Conservation (phyloP, 1,140 invertebrate species). For the Papilio helenus region DNA sequence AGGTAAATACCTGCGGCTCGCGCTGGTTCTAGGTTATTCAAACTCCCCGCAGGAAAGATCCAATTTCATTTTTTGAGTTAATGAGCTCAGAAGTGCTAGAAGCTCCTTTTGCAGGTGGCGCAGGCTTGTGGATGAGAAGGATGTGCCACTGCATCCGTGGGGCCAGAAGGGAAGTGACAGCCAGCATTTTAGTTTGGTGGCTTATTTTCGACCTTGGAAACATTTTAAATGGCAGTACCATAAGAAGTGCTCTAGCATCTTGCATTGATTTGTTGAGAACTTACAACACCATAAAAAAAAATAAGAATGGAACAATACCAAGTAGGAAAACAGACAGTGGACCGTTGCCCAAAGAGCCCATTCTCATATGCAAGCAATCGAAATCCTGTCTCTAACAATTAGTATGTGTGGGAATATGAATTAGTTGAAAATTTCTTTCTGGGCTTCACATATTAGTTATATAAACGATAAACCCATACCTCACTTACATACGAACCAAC, state of each 20-base stretch:
- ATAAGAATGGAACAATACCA: constrained; percentile 5
- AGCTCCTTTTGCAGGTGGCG: constrained; percentile 3
- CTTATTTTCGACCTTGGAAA: constrained; percentile 11
- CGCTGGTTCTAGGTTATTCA: constrained; percentile 10
- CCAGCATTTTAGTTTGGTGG: constrained; percentile 10
- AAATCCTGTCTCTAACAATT: constrained; percentile 4
- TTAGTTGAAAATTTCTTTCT: neutral
- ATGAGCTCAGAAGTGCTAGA: neutral
- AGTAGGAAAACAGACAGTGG: too few relatives aligned
- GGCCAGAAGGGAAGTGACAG: constrained; percentile 9
- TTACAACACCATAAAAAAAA: constrained; percentile 5
- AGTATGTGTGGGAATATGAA: constrained; percentile 4
- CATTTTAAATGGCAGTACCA: constrained; percentile 10
- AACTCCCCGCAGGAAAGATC: constrained; percentile 4
- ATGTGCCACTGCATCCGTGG: constrained; percentile 3
- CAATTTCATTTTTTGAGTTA: constrained; percentile 12
- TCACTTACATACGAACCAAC: constrained; percentile 7
- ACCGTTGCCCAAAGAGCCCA: too few relatives aligned
- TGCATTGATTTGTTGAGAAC: constrained; percentile 4
- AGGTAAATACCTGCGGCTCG: constrained; percentile 10
- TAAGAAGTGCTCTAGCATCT: constrained; percentile 4
- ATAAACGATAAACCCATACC: neutral
- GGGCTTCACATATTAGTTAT: neutral
- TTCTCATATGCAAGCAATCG: too few relatives aligned
- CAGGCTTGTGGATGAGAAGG: constrained; percentile 10